Evolutionary conservation across 2,888 invertebrate genomes (phyloP), one percentile per base, ranked within the genome.

Genomic region (Uloborus plumipes): DNA sequence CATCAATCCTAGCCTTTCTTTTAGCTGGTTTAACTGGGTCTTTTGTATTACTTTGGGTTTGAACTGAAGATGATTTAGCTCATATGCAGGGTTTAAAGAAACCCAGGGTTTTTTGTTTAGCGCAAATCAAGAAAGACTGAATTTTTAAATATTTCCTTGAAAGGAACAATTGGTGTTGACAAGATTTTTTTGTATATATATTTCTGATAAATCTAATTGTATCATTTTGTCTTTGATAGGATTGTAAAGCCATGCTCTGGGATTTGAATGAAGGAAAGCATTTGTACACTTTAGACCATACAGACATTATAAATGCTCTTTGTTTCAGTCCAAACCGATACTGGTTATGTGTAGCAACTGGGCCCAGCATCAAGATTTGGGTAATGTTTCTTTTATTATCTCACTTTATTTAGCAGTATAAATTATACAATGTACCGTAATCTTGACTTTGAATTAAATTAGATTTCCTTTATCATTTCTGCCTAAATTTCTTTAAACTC

Each of bases 311-410:
- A 91, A 98, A 98, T 87, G 95, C 99, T 7, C 91, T 99, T 87
- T 97, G 97, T 93, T 99, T 99, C 94, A 98, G 98, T 85, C 99
- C 99, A 85, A 99, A 99, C 92, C 94, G 98, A 84, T 99, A 99
- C 89, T 99, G 99, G 99, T 92, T 99, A 86, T 99, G 99, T 90
- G 99, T 98, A 88, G 99, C 99, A 26, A 98, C 96, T 88, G 99
- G 99, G 87, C 96, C 98, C 85, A 94, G 95, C 87, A 98, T 99
- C 90, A 98, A 98, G 91, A 99, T 99, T 89, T 99, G 99, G 99
- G 94, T 94, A 91, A 84, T 88, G 87, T 16, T 64, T 15, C 18
- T 47, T 11, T 47, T 39, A 22, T 26, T 26, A 26, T 2, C 26
- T 26, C 4, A 26, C 26, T 26, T n/a, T 3, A 26, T 2, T 4